Evolutionary conservation across 35 echinoderm and acorn worm genomes (phyloP).

Genomic region (Diadema setosum): DNA sequence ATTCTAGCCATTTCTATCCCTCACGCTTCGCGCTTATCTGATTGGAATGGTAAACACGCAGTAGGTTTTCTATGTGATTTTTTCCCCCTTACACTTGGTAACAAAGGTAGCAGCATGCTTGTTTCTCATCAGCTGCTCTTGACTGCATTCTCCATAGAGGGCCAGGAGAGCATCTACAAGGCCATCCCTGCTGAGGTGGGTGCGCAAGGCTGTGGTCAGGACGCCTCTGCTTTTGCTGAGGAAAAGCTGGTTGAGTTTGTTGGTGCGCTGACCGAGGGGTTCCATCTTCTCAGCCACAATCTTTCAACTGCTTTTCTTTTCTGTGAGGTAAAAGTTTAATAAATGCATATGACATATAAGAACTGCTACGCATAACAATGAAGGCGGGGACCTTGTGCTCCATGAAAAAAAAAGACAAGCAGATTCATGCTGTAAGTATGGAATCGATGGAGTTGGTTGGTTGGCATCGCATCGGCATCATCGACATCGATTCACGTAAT

Average conservation of each 20-base stretch:
- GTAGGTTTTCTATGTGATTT: background rate
- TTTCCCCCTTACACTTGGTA: slow-evolving; percentile 45
- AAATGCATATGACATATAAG: no score
- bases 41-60: background rate
- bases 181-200: slow-evolving; percentile 43
- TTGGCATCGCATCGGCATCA: no score
- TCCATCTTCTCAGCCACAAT: background rate
- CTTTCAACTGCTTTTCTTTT: background rate
- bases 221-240: slow-evolving; percentile 40
- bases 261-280: slow-evolving; percentile 8
- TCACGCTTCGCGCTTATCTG: background rate
- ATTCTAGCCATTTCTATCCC: background rate
- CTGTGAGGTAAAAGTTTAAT: no score
- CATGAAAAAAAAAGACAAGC: no score
- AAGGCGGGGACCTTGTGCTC: no score
- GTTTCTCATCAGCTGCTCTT: slow-evolving; percentile 53
- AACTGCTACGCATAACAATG: no score
- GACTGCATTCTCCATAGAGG: slow-evolving; percentile 63
- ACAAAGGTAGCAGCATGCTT: slow-evolving; percentile 63
- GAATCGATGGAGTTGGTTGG: no score
- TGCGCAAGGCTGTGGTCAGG: background rate
- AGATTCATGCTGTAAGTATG: no score
- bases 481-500: no score
- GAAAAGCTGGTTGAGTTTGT: slow-evolving; percentile 60
- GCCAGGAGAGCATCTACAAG: slow-evolving; percentile 69